These are phyloP conservation scores for Girardinus metallicus DNA, from an alignment of 2,797 vertebrate species.

Conservation along the genomic window DNA sequence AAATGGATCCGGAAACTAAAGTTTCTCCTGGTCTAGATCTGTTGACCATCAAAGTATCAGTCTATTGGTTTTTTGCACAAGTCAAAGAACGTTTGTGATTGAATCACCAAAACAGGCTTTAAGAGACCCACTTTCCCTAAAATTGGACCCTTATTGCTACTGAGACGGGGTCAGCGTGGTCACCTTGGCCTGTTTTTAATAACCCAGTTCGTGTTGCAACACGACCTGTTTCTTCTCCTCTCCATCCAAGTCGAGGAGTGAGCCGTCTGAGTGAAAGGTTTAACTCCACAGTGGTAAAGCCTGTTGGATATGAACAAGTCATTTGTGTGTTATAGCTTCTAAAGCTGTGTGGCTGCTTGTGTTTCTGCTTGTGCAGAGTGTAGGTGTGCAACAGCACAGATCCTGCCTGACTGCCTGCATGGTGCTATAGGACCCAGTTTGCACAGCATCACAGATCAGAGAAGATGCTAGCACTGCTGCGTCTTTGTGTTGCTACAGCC, in stretches of 20 bases:
- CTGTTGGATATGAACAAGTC: conserved; percentile 71
- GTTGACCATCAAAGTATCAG: neutral
- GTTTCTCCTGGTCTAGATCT: neutral
- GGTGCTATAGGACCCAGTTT: conserved; percentile 49
- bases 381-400: conserved; percentile 38
- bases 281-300: conserved; percentile 41
- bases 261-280: conserved; percentile 51
- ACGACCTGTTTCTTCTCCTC: conserved; percentile 26
- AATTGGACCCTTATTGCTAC: neutral
- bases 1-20: neutral
- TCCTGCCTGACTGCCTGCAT: neutral
- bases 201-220: conserved; percentile 51
- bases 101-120: neutral
- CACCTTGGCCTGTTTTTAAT: conserved; percentile 32
- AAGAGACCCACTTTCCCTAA: neutral
- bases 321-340: conserved; percentile 42
- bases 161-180: conserved; percentile 25
- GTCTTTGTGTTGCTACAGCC: conserved; percentile 11
- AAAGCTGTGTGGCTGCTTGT: conserved; percentile 40
- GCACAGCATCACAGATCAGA: conserved; percentile 62
- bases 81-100: neutral
- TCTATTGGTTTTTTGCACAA: neutral
- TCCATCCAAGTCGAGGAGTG: conserved; percentile 41
- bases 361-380: conserved; percentile 17
- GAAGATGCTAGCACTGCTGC: conserved; percentile 42